These are phyloP conservation scores for Loripinus fragilis DNA, from an alignment of 2,888 invertebrate genomes.

Conservation along the genomic window DNA sequence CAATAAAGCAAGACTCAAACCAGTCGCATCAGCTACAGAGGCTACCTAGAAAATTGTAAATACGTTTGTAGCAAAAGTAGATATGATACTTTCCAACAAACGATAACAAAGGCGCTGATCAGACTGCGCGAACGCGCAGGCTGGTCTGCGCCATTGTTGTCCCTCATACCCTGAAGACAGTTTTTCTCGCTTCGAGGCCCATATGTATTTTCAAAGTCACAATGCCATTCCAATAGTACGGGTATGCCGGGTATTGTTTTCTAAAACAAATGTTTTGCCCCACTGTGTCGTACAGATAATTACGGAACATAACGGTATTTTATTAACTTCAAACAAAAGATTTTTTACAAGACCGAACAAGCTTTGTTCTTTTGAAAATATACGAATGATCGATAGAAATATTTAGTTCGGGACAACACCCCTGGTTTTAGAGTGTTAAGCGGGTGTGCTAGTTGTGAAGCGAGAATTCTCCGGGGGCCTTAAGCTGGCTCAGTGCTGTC, in stretches of 20 bases:
- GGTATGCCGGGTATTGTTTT: not conserved
- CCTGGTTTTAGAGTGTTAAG: not conserved
- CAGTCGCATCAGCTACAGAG: too few species aligned
- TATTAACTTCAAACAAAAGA: constrained; percentile 5
- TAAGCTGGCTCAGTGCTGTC: not conserved
- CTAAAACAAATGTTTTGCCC: constrained; percentile 9
- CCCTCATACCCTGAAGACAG: too few species aligned
- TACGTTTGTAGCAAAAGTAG: too few species aligned
- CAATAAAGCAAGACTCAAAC: too few species aligned
- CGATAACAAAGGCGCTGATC: too few species aligned
- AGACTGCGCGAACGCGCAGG: too few species aligned
- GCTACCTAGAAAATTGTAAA: too few species aligned
- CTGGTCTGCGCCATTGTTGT: too few species aligned
- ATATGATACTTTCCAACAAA: too few species aligned
- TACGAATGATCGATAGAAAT: not conserved
- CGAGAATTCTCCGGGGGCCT: not conserved
- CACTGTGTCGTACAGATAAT: not conserved
- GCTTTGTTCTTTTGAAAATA: constrained; percentile 2
- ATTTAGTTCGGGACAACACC: not conserved
- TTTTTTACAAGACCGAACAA: constrained; percentile 4
- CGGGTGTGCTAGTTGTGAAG: not conserved
- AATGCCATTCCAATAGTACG: not conserved
- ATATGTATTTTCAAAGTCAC: not conserved
- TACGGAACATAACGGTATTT: constrained; percentile 1
- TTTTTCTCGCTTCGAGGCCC: too few species aligned